These are phyloP conservation scores for Panthera leo DNA, from an alignment of 2,113 vertebrate genomes.

Conservation along the genomic window DNA sequence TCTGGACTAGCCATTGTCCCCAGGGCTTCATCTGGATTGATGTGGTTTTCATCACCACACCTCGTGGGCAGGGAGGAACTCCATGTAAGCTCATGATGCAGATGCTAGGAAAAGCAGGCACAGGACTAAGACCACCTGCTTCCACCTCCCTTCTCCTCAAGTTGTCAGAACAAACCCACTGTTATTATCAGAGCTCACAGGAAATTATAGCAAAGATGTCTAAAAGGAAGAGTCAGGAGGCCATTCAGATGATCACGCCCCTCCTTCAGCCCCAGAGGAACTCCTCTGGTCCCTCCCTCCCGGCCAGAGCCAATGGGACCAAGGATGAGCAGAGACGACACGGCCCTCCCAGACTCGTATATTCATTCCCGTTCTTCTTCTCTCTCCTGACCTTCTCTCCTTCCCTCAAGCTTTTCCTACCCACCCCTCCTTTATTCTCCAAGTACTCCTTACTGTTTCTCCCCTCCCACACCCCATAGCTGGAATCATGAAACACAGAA, in stretches of 20 bases:
- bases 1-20: constrained; percentile 68
- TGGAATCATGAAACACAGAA: background rate
- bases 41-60: constrained; percentile 71
- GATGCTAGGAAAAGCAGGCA: background rate
- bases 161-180: constrained; percentile 52
- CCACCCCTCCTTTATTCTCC: background rate
- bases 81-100: constrained; percentile 33
- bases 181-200: background rate
- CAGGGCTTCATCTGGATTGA: constrained; percentile 52
- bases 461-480: background rate
- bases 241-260: background rate
- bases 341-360: background rate
- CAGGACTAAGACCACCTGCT: constrained; percentile 47
- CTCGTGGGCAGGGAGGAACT: constrained; percentile 70
- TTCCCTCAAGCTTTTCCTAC: background rate
- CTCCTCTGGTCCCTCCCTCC: too few relatives aligned
- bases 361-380: background rate
- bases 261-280: background rate
- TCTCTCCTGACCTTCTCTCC: background rate
- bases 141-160: background rate
- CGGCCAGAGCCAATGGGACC: background rate
- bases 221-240: background rate
- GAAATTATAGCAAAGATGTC: background rate
- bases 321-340: background rate
- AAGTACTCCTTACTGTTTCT: background rate